Percentiles rank a stretch among this genome's conserved stretches.
Evolutionary conservation across 1,140 invertebrate genomes (phyloP).

Genomic region (Sinella curviseta): DNA sequence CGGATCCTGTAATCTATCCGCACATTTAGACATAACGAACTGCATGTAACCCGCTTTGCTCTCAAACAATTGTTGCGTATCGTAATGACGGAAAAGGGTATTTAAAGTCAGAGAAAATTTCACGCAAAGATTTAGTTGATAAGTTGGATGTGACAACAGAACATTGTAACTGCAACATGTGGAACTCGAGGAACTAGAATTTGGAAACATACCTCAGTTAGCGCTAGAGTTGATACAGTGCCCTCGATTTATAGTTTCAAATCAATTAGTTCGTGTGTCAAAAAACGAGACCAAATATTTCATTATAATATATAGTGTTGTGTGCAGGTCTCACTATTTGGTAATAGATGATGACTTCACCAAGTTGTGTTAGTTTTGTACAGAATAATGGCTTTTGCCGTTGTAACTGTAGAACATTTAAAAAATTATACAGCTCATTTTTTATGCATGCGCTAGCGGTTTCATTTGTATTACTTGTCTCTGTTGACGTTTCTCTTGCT

Average conservation of each 20-base stretch:
- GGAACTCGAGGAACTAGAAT: not conserved
- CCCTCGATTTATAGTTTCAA: too few species aligned
- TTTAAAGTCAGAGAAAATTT: not conserved
- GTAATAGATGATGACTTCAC: not conserved
- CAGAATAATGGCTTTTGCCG: not conserved
- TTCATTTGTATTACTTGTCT: not conserved
- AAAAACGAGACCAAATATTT: too few species aligned
- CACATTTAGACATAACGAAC: not conserved
- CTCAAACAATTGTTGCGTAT: too few species aligned
- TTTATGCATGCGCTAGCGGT: not conserved
- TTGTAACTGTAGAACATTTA: not conserved
- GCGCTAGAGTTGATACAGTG: too few species aligned
- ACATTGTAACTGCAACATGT: not conserved
- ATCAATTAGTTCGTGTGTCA: too few species aligned
- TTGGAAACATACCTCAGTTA: too few species aligned
- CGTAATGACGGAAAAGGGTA: not conserved
- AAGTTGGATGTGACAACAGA: not conserved
- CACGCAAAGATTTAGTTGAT: not conserved
- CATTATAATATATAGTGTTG: too few species aligned
- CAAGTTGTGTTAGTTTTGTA: not conserved
- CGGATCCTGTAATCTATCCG: not conserved
- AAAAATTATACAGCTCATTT: not conserved
- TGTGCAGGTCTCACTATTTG: too few species aligned
- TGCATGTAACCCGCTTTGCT: not conserved
- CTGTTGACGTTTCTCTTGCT: not conserved